phyloP scores from a whole-genome alignment of 2,113 vertebrate genomes.

The Trogon surrucura region DNA sequence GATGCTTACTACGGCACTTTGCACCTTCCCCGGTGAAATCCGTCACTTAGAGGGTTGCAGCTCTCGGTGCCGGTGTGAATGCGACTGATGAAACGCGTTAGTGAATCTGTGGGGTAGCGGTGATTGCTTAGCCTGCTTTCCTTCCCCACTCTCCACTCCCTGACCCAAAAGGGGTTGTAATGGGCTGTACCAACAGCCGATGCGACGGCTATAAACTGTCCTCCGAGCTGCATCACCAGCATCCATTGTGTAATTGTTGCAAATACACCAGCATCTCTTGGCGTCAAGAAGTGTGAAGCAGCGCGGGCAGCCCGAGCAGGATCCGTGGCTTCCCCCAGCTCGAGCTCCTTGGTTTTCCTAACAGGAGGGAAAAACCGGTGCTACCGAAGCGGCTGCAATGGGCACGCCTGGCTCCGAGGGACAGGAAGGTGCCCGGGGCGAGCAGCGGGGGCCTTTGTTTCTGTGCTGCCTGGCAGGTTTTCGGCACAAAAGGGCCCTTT shows the following conservation, averaged over 20 bases:
- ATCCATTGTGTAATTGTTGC: neutral
- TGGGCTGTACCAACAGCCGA: neutral
- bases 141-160: neutral
- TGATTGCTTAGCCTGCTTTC: neutral
- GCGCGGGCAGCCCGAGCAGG: fast-evolving
- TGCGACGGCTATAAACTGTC: neutral
- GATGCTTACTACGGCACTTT: conserved; percentile 45
- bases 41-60: neutral
- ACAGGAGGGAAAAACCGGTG: fast-evolving
- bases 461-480: neutral
- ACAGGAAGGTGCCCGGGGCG: fast-evolving
- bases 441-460: neutral
- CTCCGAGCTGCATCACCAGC: neutral
- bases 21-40: neutral
- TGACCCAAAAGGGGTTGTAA: neutral
- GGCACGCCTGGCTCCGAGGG: fast-evolving
- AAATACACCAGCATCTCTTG: neutral
- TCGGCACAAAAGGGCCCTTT: neutral
- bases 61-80: neutral
- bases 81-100: neutral
- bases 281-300: neutral
- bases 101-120: neutral
- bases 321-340: neutral
- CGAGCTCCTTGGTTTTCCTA: neutral
- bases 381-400: neutral